Evolutionary conservation across 2,888 invertebrate genomes (phyloP).

Genomic region (Bruchidius siliquastri): DNA sequence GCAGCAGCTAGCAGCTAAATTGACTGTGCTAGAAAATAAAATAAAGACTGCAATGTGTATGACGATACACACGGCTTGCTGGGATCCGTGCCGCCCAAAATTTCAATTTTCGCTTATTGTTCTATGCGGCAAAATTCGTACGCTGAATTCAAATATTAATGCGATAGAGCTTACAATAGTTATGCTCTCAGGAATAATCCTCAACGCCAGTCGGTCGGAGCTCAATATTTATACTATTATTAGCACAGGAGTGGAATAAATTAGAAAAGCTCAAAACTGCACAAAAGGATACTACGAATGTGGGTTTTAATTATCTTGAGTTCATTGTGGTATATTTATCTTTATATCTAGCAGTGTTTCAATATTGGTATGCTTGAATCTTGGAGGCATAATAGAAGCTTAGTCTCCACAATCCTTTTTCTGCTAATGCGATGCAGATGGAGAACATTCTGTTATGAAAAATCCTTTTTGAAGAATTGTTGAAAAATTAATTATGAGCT

Average conservation of each 20-base stretch:
- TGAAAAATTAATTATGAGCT: too few relatives aligned
- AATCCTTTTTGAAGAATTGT: too few relatives aligned
- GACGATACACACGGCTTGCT: slow-evolving; percentile 10
- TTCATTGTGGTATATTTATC: not conserved
- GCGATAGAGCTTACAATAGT: not conserved
- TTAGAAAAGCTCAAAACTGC: not conserved
- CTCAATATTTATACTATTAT: not conserved
- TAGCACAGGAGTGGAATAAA: not conserved
- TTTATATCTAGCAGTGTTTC: too few relatives aligned
- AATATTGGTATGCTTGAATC: too few relatives aligned
- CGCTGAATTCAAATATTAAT: not conserved
- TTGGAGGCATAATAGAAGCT: too few relatives aligned
- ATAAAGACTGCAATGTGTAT: slow-evolving; percentile 11
- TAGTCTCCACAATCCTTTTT: too few relatives aligned
- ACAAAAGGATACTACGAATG: not conserved
- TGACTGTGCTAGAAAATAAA: not conserved
- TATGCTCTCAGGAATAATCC: not conserved
- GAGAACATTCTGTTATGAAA: too few relatives aligned
- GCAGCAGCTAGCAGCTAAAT: too few relatives aligned
- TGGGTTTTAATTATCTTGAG: not conserved
- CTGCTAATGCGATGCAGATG: too few relatives aligned
- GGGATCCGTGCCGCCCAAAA: slow-evolving; percentile 5
- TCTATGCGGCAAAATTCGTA: slow-evolving; percentile 1
- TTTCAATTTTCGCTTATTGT: slow-evolving; percentile 17
- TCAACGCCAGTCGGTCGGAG: not conserved